Conservation (phyloP, 2,113 vertebrate species). For the Tyrannus savana region DNA sequence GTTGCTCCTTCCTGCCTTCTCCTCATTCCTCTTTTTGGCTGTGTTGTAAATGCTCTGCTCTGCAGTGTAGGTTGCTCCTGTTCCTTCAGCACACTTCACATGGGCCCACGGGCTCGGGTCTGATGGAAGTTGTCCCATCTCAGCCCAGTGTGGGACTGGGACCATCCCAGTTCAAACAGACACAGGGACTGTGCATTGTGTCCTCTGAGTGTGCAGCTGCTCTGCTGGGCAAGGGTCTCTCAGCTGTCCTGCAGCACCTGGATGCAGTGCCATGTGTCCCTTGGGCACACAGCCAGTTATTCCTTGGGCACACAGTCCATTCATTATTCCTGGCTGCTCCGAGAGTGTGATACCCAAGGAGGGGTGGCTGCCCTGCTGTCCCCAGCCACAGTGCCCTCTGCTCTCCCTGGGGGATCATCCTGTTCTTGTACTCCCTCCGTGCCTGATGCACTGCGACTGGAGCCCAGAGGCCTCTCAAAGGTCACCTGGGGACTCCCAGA, state of each 20-base stretch:
- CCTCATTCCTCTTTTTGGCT: background rate
- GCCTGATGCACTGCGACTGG: fast-evolving
- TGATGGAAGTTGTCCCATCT: background rate
- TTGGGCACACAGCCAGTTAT: background rate
- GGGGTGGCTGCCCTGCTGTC: background rate
- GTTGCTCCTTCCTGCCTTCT: background rate
- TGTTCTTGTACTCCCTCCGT: no score
- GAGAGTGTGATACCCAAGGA: fast-evolving
- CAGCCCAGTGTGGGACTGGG: fast-evolving
- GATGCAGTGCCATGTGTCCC: fast-evolving
- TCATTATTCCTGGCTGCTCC: background rate
- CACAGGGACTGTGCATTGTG: fast-evolving
- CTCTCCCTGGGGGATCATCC: background rate
- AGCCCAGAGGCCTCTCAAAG: background rate
- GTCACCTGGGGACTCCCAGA: background rate
- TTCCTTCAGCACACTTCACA: background rate
- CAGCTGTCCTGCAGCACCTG: background rate
- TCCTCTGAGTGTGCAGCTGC: background rate
- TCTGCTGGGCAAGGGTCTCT: background rate
- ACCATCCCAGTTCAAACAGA: fast-evolving
- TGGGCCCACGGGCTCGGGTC: background rate
- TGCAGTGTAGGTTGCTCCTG: background rate
- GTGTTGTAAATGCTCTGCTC: background rate
- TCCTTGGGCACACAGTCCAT: background rate
- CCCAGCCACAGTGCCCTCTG: background rate